Percentiles rank a stretch among this genome's conserved stretches.
These are phyloP conservation scores for Eucera pruinosa DNA, from an alignment of 2,888 invertebrate species.

Conservation along the genomic window DNA sequence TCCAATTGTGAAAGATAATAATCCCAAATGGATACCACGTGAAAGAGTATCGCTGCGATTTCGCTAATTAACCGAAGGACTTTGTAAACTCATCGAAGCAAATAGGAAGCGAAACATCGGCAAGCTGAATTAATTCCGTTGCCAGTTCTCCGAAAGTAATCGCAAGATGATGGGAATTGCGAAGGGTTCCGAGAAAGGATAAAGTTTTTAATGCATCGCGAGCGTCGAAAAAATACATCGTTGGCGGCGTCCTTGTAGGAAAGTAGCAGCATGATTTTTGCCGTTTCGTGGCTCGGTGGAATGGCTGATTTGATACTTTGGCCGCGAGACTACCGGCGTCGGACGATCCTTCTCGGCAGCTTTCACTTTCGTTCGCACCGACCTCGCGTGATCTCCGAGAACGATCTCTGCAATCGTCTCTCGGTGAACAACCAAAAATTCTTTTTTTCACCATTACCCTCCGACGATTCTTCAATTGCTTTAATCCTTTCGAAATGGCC, in stretches of 20 bases:
- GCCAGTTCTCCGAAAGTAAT: too few species aligned
- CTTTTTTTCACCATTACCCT: constrained; percentile 10
- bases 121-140: too few species aligned
- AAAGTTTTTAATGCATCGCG: too few species aligned
- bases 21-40: too few species aligned
- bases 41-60: too few species aligned
- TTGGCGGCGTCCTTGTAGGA: constrained; percentile 15
- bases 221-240: neutral
- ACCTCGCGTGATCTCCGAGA: constrained; percentile 55
- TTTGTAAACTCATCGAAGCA: too few species aligned
- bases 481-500: neutral
- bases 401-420: constrained; percentile 32
- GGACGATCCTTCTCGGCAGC: constrained; percentile 52
- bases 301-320: constrained; percentile 19
- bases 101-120: too few species aligned
- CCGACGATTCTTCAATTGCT: too few species aligned
- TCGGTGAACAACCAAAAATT: neutral
- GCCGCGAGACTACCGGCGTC: constrained; percentile 18
- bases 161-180: too few species aligned
- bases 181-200: too few species aligned
- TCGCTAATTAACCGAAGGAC: too few species aligned
- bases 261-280: neutral
- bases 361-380: constrained; percentile 66
- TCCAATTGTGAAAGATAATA: too few species aligned
- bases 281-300: neutral